Percentiles rank a stretch among this genome's conserved stretches.
Evolutionary conservation across 2,888 invertebrate genomes (phyloP).

Genomic region (Volucella inanis): DNA sequence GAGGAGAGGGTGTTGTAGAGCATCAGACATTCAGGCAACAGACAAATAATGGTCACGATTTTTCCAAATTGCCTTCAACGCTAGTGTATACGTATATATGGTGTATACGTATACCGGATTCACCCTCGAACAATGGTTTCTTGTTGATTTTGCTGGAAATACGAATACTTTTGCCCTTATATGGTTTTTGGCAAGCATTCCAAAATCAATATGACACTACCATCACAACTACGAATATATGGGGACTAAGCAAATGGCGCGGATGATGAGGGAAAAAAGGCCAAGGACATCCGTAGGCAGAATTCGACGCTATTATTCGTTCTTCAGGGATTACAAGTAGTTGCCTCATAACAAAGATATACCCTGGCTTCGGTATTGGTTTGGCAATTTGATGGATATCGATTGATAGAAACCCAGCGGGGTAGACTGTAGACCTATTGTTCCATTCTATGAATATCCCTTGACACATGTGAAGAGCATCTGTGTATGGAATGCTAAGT

Average conservation of each 20-base stretch:
- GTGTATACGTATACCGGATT: background rate
- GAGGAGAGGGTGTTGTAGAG: background rate
- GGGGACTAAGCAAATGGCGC: background rate
- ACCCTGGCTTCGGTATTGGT: background rate
- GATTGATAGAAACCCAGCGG: background rate
- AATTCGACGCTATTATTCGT: background rate
- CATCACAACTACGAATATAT: background rate
- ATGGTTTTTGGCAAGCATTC: background rate
- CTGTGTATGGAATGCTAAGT: background rate
- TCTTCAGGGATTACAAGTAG: background rate
- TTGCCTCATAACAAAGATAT: background rate
- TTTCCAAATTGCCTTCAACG: background rate
- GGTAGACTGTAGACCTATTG: background rate
- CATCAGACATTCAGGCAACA: background rate
- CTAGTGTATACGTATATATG: background rate
- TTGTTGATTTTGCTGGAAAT: no score
- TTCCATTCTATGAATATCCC: background rate
- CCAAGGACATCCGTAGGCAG: conserved; percentile 4
- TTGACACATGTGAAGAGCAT: conserved; percentile 4
- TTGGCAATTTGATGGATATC: background rate
- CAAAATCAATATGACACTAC: background rate
- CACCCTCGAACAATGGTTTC: background rate
- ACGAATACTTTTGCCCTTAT: no score
- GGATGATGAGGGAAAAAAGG: conserved; percentile 4
- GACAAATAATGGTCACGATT: background rate